Evolutionary conservation across 2,888 invertebrate genomes (phyloP).

Genomic region (Eupithecia tripunctaria): DNA sequence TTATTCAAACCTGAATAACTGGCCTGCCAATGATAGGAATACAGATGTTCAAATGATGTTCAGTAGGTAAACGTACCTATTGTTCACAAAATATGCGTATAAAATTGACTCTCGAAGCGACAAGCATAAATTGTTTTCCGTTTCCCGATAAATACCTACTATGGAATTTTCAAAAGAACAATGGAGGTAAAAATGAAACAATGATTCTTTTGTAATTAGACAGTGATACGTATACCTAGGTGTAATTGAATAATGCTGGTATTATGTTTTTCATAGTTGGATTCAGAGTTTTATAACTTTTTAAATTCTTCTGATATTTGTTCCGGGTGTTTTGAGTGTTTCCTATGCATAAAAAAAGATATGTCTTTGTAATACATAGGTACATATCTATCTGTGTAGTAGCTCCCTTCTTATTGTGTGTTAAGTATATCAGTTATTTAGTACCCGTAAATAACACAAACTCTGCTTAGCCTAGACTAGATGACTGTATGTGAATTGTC

Average conservation of each 20-base stretch:
- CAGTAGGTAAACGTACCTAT: background rate
- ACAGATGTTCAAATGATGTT: background rate
- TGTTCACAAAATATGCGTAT: background rate
- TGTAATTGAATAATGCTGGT: background rate
- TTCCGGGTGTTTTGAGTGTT: background rate
- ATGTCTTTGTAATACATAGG: too few relatives aligned
- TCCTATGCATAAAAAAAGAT: too few relatives aligned
- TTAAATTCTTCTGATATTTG: background rate
- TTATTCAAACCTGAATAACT: background rate
- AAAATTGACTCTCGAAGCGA: constrained; percentile 1
- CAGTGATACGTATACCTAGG: background rate
- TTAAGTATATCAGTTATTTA: background rate
- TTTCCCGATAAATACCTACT: background rate
- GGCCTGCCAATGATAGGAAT: background rate
- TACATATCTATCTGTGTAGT: background rate
- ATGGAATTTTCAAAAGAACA: background rate
- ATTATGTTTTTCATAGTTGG: background rate
- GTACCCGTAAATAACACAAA: background rate
- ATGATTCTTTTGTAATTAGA: constrained; percentile 5
- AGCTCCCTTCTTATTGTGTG: background rate
- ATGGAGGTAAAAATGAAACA: constrained; percentile 5
- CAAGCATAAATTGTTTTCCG: background rate
- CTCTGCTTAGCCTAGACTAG: background rate
- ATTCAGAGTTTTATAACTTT: background rate
- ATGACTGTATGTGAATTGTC: background rate